phyloP scores from a whole-genome alignment of 2,113 vertebrate genomes.

The Nansenia antarctica region DNA sequence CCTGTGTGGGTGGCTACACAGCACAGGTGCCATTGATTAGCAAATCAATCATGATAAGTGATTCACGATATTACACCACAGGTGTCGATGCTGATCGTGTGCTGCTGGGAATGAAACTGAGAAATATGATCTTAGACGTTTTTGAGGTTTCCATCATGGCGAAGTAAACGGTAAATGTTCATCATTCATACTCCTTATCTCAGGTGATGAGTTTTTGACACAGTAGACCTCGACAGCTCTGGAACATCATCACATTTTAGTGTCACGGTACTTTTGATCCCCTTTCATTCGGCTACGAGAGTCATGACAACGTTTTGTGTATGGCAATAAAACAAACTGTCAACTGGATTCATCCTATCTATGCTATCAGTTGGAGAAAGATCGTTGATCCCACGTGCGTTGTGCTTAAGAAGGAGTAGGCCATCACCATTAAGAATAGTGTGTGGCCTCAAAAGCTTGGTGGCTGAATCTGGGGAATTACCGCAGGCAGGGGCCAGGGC shows the following conservation, averaged over 20 bases:
- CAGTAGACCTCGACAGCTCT: not conserved
- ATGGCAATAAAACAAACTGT: too few relatives aligned
- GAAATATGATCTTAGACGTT: not conserved
- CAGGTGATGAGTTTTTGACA: not conserved
- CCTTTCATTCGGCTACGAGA: too few relatives aligned
- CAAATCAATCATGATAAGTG: not conserved
- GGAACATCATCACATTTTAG: too few relatives aligned
- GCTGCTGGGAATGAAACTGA: not conserved
- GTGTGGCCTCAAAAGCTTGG: not conserved
- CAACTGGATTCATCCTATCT: too few relatives aligned
- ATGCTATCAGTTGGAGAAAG: too few relatives aligned
- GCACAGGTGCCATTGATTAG: constrained; percentile 1
- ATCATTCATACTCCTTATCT: not conserved
- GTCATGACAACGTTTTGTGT: too few relatives aligned
- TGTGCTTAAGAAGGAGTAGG: not conserved
- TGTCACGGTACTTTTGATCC: too few relatives aligned
- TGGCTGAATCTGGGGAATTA: not conserved
- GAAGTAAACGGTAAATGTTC: not conserved
- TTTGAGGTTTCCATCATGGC: too few relatives aligned
- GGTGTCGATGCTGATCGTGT: too few relatives aligned
- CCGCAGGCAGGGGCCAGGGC: not conserved
- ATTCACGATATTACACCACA: not conserved
- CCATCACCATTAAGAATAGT: not conserved
- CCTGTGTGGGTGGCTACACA: not conserved
- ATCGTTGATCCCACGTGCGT: not conserved